Percentiles rank a stretch among this genome's conserved stretches.
These are phyloP conservation scores for Drosophila nigrodunni DNA, from an alignment of 1,140 invertebrate species.

Conservation along the genomic window DNA sequence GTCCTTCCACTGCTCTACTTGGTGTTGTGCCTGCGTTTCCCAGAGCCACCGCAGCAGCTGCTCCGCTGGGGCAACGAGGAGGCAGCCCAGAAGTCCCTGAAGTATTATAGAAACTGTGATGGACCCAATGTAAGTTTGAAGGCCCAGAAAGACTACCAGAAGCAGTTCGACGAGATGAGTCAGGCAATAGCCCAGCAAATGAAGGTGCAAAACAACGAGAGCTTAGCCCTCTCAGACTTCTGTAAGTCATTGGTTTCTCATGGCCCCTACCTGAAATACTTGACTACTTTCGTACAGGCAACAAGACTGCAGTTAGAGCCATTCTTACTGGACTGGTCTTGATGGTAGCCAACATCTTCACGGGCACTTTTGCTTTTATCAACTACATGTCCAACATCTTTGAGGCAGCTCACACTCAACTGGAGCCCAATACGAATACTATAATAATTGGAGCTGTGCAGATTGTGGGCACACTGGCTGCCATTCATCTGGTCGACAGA, in stretches of 20 bases:
- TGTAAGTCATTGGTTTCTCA: conserved; percentile 58
- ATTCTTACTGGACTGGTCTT: conserved; percentile 66
- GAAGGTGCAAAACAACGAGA: conserved; percentile 33
- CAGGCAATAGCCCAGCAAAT: conserved; percentile 52
- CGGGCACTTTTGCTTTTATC: conserved; percentile 74
- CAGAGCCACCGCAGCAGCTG: conserved; percentile 75
- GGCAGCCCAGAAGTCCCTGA: conserved; percentile 58
- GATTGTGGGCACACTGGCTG: conserved; percentile 84
- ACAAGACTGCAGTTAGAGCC: conserved; percentile 54
- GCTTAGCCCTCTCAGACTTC: conserved; percentile 52
- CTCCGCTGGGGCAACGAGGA: conserved; percentile 45
- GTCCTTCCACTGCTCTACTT: conserved; percentile 62
- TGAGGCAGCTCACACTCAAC: conserved; percentile 86
- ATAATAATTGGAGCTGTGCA: conserved; percentile 86
- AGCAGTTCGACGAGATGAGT: conserved; percentile 66
- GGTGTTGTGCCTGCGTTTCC: conserved; percentile 51
- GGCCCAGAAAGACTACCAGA: conserved; percentile 41
- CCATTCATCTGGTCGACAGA: conserved; percentile 73
- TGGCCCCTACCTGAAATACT: not conserved
- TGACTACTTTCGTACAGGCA: conserved; percentile 44
- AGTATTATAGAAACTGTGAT: conserved; percentile 66
- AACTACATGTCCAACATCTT: conserved; percentile 87
- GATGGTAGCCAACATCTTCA: conserved; percentile 73
- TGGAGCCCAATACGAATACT: conserved; percentile 86
- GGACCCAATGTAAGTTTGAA: conserved; percentile 42